Base-by-base conservation (phyloP, 2,113 vertebrate species). In the Monopterus albus region DNA sequence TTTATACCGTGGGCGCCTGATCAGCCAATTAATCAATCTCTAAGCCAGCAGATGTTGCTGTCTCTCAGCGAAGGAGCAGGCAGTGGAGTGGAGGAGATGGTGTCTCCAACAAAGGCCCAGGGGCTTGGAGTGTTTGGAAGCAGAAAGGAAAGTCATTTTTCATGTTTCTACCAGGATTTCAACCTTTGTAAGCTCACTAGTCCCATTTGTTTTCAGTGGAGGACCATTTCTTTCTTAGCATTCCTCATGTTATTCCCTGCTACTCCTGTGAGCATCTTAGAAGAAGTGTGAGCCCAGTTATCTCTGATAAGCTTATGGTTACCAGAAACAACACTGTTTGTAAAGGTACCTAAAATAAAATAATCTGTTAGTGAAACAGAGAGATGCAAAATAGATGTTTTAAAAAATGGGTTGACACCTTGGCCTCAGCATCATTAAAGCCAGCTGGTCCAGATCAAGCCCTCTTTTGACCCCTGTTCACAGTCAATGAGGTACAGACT, bases 11-110 rank as follows among this genome's bases (percentile, higher is more conserved):
- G 18, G 85, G 90, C 79, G 60, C 67, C 84, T 40, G 88, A 92
- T 92, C 87, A 87, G 89, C 90, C 82, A 85, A 91, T 93, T 90
- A 84, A 92, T 93, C 91, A 92, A 89, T 90, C 76, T 63, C 21
- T 59, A 59, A 75, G 85, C 87, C 75, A 68, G 75, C 88, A 89
- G 88, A 90, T 91, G 91, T 87, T 75, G 82, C 75, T 63, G 83
- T 87, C 79, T 50, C 75, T 81, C 55, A 76, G 82, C 64, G 43
- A 60, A 87, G 28, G 77, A 73, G 60, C 81, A 78, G 52, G 62
- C 72, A 72, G 80, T 71, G 33, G 62, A 72, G 73, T n/a, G 43
- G 67, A 71, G 40, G 70, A 70, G 50, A 35, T 68, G 60, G 66
- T 72, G 67, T 84, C 72, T 85, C 53, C 81, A 76, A 84, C 79